Evolutionary conservation across 2,797 vertebrate species (phyloP).

Genomic region (Sebastes trivittatus): DNA sequence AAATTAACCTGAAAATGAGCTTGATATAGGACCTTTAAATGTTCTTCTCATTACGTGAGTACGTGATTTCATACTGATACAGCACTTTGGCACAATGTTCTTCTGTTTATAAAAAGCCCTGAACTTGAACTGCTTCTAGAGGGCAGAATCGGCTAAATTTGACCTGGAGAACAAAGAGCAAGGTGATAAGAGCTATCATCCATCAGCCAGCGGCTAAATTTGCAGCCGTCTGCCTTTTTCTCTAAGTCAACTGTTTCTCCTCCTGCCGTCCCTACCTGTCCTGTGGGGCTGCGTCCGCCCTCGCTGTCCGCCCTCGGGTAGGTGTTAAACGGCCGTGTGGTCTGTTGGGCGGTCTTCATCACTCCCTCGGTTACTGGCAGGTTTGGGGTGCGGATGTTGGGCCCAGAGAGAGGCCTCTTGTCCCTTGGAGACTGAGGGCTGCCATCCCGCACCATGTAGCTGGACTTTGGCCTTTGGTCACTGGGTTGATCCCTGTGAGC

Average conservation of each 20-base stretch:
- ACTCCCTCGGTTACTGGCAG: constrained; percentile 83
- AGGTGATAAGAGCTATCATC: neutral
- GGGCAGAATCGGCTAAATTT: neutral
- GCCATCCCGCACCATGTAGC: constrained; percentile 77
- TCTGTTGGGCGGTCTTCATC: constrained; percentile 84
- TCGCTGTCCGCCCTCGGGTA: constrained; percentile 91
- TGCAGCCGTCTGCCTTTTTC: constrained; percentile 1
- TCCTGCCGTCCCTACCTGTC: constrained; percentile 81
- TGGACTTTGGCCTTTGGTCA: constrained; percentile 89
- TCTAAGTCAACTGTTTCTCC: neutral
- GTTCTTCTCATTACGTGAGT: neutral
- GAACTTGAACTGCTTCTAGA: neutral
- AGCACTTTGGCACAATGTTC: neutral
- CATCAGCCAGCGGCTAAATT: neutral
- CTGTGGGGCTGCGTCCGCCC: constrained; percentile 79
- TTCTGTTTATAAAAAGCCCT: neutral
- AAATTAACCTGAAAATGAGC: neutral
- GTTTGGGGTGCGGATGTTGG: constrained; percentile 87
- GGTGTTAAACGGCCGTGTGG: constrained; percentile 89
- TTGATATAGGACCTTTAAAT: neutral
- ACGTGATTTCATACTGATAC: neutral
- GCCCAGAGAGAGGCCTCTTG: constrained; percentile 92
- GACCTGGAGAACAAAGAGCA: constrained; percentile 8
- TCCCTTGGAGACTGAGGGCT: constrained; percentile 87
- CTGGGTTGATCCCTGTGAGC: constrained; percentile 54